Evolutionary conservation across 2,888 invertebrate genomes (phyloP).

Genomic region (Deroplatys truncata): DNA sequence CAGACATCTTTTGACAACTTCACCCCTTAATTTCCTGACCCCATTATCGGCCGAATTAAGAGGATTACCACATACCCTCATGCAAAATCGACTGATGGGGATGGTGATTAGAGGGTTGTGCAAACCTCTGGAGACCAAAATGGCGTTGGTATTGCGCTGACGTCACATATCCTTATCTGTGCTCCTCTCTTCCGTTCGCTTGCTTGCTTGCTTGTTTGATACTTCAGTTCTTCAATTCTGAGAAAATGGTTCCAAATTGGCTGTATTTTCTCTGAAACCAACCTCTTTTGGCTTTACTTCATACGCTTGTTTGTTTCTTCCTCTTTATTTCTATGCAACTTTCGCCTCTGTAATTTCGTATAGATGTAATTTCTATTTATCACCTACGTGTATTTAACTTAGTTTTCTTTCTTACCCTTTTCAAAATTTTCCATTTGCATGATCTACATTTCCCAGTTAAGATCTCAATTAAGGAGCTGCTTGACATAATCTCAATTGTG

Average conservation of each 20-base stretch:
- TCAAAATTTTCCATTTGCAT: no score
- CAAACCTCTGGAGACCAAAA: not conserved
- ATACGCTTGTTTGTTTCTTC: not conserved
- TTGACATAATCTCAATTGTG: no score
- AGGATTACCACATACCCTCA: conserved; percentile 22
- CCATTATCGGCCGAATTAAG: conserved; percentile 29
- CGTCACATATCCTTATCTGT: not conserved
- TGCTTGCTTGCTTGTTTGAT: not conserved
- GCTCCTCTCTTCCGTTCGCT: not conserved
- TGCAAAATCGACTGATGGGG: conserved; percentile 18
- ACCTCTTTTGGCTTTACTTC: not conserved
- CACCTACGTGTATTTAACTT: no score
- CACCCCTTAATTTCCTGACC: conserved; percentile 27
- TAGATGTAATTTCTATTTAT: no score
- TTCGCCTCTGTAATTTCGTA: no score
- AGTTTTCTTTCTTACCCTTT: no score
- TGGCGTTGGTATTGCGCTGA: not conserved
- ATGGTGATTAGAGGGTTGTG: conserved; percentile 5
- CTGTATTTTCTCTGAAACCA: not conserved
- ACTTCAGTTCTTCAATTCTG: not conserved
- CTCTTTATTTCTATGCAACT: not conserved
- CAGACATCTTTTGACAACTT: not conserved
- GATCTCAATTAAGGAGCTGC: no score
- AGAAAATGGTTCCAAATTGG: not conserved
- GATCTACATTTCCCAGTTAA: no score